Evolutionary conservation across 2,797 vertebrate species (phyloP).

Genomic region (Sebastes vulpes): DNA sequence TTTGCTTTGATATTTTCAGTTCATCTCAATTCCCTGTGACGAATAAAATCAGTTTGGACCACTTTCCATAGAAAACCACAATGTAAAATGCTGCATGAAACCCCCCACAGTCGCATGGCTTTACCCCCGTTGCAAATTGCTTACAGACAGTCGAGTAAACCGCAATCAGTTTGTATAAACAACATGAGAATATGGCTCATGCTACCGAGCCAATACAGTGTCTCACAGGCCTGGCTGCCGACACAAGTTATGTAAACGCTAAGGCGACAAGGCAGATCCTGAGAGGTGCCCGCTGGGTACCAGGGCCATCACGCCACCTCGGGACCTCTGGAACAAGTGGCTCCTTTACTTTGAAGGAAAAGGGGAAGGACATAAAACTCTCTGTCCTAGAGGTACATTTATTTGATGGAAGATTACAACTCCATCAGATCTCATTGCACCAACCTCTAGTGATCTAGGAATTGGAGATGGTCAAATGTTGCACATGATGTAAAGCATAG

Average conservation of each 20-base stretch:
- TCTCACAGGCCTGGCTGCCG: conserved; percentile 67
- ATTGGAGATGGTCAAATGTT: not conserved
- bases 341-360: conserved; percentile 10
- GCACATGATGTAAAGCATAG: not conserved
- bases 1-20: conserved; percentile 35
- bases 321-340: conserved; percentile 30
- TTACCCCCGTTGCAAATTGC: conserved; percentile 61
- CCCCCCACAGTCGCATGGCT: conserved; percentile 26
- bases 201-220: conserved; percentile 62
- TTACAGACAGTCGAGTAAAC: conserved; percentile 68
- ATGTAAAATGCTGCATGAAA: conserved; percentile 27
- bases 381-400: not conserved
- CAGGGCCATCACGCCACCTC: conserved; percentile 26
- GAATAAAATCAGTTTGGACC: conserved; percentile 24
- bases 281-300: conserved; percentile 51
- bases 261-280: conserved; percentile 60
- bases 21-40: conserved; percentile 22
- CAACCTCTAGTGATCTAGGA: not conserved
- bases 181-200: conserved; percentile 60
- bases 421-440: not conserved
- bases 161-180: conserved; percentile 77
- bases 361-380: not conserved
- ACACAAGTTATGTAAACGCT: conserved; percentile 66
- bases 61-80: conserved; percentile 15
- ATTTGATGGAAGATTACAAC: not conserved